Conservation (phyloP, 2,113 vertebrate genomes). For the Oenanthe melanoleuca region DNA sequence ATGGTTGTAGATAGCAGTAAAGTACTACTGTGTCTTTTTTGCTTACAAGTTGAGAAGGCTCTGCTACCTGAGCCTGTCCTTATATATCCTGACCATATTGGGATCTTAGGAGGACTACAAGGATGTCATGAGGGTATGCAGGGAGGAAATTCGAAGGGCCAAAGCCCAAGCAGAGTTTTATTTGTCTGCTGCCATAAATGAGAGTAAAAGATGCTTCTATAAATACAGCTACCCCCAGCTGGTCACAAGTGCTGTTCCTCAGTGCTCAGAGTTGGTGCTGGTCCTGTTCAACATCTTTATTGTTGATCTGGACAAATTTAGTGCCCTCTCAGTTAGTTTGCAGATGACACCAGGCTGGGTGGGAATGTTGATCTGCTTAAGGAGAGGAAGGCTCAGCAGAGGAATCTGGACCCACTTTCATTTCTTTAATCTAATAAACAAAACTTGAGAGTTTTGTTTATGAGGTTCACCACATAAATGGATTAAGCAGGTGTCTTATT, state of each 20-base stretch:
- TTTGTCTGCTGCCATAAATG: not conserved
- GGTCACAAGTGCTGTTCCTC: not conserved
- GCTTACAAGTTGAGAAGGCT: not conserved
- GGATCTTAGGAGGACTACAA: not conserved
- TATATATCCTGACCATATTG: not conserved
- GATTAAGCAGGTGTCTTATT: not conserved
- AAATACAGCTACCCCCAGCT: not conserved
- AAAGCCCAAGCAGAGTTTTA: not conserved
- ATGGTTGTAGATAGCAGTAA: not conserved
- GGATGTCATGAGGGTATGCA: not conserved
- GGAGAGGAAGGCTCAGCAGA: not conserved
- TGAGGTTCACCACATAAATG: not conserved
- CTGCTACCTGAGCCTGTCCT: not conserved
- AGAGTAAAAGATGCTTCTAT: not conserved
- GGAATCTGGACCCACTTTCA: accelerated
- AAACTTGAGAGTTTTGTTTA: not conserved
- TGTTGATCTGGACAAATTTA: not conserved
- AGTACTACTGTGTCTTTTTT: not conserved
- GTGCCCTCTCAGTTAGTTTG: not conserved
- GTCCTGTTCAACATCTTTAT: not conserved
- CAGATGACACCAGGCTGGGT: not conserved
- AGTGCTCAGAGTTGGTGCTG: not conserved
- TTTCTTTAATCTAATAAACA: not conserved
- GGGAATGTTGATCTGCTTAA: not conserved
- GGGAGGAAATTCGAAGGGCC: not conserved